Percentiles rank a stretch among this genome's conserved stretches.
Evolutionary conservation across 2,888 invertebrate genomes (phyloP).

Genomic region (Andrena flavipes): DNA sequence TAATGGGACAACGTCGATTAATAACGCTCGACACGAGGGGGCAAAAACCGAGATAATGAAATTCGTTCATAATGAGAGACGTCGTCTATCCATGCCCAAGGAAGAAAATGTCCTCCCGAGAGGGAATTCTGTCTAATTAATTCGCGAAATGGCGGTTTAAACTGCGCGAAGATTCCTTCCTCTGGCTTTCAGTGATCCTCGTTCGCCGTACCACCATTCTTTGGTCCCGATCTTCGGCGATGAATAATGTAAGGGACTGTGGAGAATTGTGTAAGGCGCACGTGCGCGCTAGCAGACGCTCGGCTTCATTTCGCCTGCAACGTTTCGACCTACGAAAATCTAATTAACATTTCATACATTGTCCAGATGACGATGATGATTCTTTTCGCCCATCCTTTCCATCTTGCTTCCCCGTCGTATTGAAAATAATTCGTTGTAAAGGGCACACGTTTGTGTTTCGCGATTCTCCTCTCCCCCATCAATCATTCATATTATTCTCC

Average conservation of each 20-base stretch:
- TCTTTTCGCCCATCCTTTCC: not conserved
- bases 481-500: too few relatives aligned
- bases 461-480: too few relatives aligned
- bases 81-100: constrained; percentile 18
- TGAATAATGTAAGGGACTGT: constrained; percentile 51
- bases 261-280: constrained; percentile 43
- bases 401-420: not conserved
- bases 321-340: not conserved
- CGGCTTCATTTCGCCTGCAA: not conserved
- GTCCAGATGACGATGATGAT: not conserved
- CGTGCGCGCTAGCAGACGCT: constrained; percentile 38
- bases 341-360: constrained; percentile 19
- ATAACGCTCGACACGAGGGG: constrained; percentile 12
- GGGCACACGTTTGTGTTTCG: too few relatives aligned
- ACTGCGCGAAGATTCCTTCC: constrained; percentile 35
- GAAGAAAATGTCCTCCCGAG: constrained; percentile 17
- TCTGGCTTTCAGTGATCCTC: constrained; percentile 3
- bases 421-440: not conserved
- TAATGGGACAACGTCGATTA: constrained; percentile 53
- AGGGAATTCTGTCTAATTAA: constrained; percentile 60
- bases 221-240: constrained; percentile 39
- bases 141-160: constrained; percentile 61
- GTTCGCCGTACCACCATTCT: constrained; percentile 32
- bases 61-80: constrained; percentile 54
- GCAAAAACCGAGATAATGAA: constrained; percentile 44